Evolutionary conservation across 2,888 invertebrate genomes (phyloP).

Genomic region (Anarsia innoxiella): DNA sequence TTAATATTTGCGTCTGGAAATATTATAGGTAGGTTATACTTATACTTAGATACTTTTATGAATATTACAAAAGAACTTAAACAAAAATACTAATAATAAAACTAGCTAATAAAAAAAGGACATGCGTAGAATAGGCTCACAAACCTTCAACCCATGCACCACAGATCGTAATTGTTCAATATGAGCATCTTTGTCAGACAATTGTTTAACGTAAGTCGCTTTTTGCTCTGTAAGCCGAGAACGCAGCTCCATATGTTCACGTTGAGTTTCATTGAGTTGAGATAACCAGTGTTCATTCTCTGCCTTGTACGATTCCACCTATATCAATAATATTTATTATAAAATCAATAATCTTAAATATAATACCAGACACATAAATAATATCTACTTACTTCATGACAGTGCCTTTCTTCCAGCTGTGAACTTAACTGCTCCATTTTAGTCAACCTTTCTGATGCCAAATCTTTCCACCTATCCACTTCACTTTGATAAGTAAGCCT

Average conservation of each 20-base stretch:
- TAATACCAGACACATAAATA: too few species aligned
- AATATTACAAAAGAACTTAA: too few species aligned
- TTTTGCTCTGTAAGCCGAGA: slow-evolving; percentile 64
- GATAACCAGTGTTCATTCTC: slow-evolving; percentile 78
- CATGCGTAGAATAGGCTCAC: too few species aligned
- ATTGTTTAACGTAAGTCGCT: slow-evolving; percentile 46
- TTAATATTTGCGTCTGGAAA: slow-evolving; percentile 60
- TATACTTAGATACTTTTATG: too few species aligned
- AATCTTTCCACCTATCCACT: slow-evolving; percentile 77
- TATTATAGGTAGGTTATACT: too few species aligned
- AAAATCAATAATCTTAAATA: too few species aligned
- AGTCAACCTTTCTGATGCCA: slow-evolving; percentile 79
- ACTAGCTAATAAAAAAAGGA: too few species aligned
- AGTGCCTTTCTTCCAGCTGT: slow-evolving; percentile 77
- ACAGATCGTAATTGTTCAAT: slow-evolving; percentile 62
- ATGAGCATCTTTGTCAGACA: slow-evolving; percentile 59
- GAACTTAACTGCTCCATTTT: slow-evolving; percentile 78
- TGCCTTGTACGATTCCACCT: slow-evolving; percentile 77
- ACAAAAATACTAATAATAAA: too few species aligned
- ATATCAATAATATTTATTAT: not conserved
- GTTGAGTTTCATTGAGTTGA: slow-evolving; percentile 70
- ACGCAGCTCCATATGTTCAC: slow-evolving; percentile 68
- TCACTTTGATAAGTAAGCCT: slow-evolving; percentile 53
- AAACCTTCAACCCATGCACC: slow-evolving; percentile 57
- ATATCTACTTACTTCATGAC: slow-evolving; percentile 67